Percentiles rank a stretch among this genome's conserved stretches.
phyloP scores from a whole-genome alignment of 2,113 vertebrate species.

The Heterocephalus glaber region DNA sequence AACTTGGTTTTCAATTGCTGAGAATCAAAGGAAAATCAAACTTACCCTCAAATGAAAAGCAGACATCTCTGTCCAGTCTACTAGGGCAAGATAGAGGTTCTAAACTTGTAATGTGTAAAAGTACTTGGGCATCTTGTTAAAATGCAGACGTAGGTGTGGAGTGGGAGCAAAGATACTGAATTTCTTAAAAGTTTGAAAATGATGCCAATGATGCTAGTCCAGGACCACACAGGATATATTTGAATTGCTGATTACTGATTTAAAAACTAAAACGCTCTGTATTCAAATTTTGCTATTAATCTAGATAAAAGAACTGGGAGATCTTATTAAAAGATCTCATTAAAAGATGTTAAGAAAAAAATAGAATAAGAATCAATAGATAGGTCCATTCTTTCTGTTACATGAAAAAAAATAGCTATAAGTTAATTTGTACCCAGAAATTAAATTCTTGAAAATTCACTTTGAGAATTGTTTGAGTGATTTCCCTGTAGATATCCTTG shows the following conservation, averaged over 20 bases:
- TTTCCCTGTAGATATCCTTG: neutral
- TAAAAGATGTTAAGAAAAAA: neutral
- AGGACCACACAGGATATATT: neutral
- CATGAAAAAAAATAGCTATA: neutral
- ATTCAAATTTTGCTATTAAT: neutral
- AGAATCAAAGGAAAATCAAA: conserved; percentile 3
- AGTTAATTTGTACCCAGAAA: neutral
- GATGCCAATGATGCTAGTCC: neutral
- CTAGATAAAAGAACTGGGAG: neutral
- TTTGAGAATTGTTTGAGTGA: neutral
- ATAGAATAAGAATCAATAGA: neutral
- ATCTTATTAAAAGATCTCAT: neutral
- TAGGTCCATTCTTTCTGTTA: neutral
- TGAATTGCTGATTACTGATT: neutral
- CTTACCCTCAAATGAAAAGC: neutral
- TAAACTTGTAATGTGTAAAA: neutral
- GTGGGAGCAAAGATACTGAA: neutral
- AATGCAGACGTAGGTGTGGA: neutral
- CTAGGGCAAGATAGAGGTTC: neutral
- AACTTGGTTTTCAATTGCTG: neutral
- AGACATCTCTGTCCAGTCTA: neutral
- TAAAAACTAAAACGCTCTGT: neutral
- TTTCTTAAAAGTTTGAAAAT: neutral
- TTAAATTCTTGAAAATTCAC: neutral
- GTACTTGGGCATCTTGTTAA: conserved; percentile 7